Conservation (phyloP, 2,888 invertebrate genomes). For the Dorcus parallelipipedus region DNA sequence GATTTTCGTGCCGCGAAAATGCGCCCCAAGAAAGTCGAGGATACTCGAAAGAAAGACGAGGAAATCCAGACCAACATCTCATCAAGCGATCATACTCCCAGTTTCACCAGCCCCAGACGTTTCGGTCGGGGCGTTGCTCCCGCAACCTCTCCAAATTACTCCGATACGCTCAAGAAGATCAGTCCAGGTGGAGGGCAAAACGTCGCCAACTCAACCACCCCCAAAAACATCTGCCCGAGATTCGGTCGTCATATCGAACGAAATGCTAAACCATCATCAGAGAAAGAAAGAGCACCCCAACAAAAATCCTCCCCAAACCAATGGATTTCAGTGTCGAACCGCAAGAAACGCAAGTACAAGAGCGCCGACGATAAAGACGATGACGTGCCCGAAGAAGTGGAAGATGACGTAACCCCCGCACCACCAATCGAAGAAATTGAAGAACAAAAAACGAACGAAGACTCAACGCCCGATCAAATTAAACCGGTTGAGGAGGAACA, state of each 20-base stretch:
- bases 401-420: background rate
- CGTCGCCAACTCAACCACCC: background rate
- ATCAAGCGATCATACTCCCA: background rate
- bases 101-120: background rate
- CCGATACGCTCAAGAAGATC: constrained; percentile 19
- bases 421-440: background rate
- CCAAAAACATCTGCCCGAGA: background rate
- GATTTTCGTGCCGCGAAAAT: background rate
- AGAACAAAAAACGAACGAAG: background rate
- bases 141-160: constrained; percentile 9
- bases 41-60: background rate
- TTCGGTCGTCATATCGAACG: background rate
- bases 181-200: no score
- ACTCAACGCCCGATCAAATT: constrained; percentile 25
- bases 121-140: no score
- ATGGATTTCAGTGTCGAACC: constrained; percentile 47
- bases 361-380: constrained; percentile 23
- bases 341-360: constrained; percentile 43
- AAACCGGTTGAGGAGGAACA: constrained; percentile 22
- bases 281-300: background rate
- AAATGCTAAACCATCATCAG: background rate
- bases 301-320: constrained; percentile 13
- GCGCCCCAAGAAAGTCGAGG: background rate
- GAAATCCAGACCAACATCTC: background rate
- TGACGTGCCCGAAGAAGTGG: constrained; percentile 11